Conservation (phyloP, 2,113 vertebrate genomes). For the Macquaria australasica region DNA sequence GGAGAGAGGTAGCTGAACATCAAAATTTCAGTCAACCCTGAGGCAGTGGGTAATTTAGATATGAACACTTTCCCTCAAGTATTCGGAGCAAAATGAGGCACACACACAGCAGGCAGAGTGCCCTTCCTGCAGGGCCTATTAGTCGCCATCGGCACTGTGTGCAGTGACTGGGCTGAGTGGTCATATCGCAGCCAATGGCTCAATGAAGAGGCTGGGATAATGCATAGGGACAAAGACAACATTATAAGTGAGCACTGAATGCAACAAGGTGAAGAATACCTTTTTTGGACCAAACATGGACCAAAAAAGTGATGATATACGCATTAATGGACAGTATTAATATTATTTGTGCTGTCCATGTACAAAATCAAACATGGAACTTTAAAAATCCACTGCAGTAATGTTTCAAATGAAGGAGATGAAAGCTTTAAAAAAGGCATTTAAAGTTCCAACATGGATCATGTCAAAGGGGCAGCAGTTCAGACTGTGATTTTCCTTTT, state of each 20-base stretch:
- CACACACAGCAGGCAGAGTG: slow-evolving; percentile 44
- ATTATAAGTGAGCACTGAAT: slow-evolving; percentile 6
- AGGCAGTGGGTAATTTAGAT: slow-evolving; percentile 66
- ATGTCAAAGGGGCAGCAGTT: background rate
- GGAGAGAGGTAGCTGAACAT: slow-evolving; percentile 41
- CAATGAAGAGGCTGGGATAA: slow-evolving; percentile 36
- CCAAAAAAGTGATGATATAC: background rate
- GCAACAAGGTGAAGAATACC: slow-evolving; percentile 4
- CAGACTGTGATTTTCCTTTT: background rate
- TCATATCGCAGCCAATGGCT: slow-evolving; percentile 26
- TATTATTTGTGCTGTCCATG: background rate
- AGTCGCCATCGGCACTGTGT: slow-evolving; percentile 47
- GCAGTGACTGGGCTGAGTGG: slow-evolving; percentile 25
- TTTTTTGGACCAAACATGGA: background rate
- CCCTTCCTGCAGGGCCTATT: slow-evolving; percentile 63
- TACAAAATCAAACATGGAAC: background rate
- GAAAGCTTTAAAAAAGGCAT: background rate
- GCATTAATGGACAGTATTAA: background rate
- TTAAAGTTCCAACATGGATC: background rate
- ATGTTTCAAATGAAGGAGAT: background rate
- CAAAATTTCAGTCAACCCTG: slow-evolving; percentile 66
- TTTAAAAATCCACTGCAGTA: background rate
- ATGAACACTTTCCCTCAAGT: slow-evolving; percentile 53
- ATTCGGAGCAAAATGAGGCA: slow-evolving; percentile 40
- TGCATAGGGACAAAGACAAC: slow-evolving; percentile 29